Evolutionary conservation across 2,113 vertebrate genomes (phyloP), one percentile per base, ranked within the genome.

Genomic region (Anguilla japonica): DNA sequence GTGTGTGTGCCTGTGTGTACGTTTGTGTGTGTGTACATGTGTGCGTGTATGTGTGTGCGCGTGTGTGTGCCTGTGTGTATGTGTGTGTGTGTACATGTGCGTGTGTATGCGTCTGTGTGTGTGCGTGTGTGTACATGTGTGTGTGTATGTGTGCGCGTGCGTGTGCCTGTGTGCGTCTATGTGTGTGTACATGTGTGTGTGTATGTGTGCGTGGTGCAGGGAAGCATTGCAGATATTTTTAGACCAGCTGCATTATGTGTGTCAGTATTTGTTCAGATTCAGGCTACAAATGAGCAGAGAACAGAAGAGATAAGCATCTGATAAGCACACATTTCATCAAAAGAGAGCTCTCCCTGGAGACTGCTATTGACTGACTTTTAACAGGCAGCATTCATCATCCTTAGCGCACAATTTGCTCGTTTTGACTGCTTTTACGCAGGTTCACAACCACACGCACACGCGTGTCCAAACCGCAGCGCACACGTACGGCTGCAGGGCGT

Each of bases 171-270:
- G 34, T 34, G 34, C 1, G 34, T 34, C 34, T 46, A 8, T 46
- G 4, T 46, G 43, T 46, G 43, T 46, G 78, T 87, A 41, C 86
- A 67, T 26, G 15, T 57, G 56, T 85, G 60, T 29, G 80, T 40
- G 84, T 67, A 34, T 63, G 16, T 84, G 57, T 60, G 79, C 82
- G 56, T 67, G 81, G 22, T 79, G 41, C 26, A 41, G 79, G 53
- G 53, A 88, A 34, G 79, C 41, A 56, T 29, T 29, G n/a, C 50
- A 41, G n/a, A 3, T 87, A 89, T 90, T 86, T 84, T 87, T 87
- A 88, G 81, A 88, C 57, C 82, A 3, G 43, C 84, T 87, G 84
- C 84, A 41, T 75, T 75, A 41, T 80, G 39, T 14, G 79, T 16
- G 79, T 13, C 18, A 80, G 71, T 16, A 53, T 57, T 18, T 85